A percentile compares a stretch with the other conserved stretches of the same genome.
Conservation (phyloP, 2,797 vertebrate genomes). For the Lithobates pipiens region DNA sequence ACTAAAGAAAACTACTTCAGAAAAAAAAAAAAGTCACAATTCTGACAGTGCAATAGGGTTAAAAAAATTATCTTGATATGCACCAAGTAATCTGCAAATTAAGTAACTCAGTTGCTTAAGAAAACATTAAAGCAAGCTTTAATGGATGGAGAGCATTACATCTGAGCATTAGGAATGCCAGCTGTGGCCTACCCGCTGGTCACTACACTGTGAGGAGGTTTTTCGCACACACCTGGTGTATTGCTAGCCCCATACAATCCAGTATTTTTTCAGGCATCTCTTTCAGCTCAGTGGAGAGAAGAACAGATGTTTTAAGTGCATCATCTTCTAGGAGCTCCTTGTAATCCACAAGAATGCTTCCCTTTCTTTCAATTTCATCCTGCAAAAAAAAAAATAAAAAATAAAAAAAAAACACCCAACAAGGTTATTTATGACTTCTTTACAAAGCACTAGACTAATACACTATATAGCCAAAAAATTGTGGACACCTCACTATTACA, state of each 20-base stretch:
- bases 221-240: slow-evolving; percentile 87
- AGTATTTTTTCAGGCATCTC: slow-evolving; percentile 90
- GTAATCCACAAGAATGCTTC: slow-evolving; percentile 94
- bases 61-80: not conserved
- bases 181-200: not conserved
- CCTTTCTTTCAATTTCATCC: slow-evolving; percentile 98
- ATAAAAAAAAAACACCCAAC: slow-evolving; percentile 40
- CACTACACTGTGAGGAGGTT: not conserved
- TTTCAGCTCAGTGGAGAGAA: slow-evolving; percentile 82
- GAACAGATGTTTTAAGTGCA: slow-evolving; percentile 72
- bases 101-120: too few relatives aligned
- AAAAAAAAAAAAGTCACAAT: not conserved
- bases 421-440: too few relatives aligned
- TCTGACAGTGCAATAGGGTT: not conserved
- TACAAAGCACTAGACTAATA: not conserved
- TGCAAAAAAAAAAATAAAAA: slow-evolving; percentile 66
- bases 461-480: not conserved
- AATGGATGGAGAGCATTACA: not conserved
- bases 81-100: too few relatives aligned
- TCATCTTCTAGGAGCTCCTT: slow-evolving; percentile 82
- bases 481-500: not conserved
- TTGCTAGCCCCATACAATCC: slow-evolving; percentile 90
- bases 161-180: not conserved
- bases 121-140: too few relatives aligned
- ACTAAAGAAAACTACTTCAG: not conserved